Conservation (phyloP, 2,113 vertebrate species). For the Phalacrocorax aristotelis region DNA sequence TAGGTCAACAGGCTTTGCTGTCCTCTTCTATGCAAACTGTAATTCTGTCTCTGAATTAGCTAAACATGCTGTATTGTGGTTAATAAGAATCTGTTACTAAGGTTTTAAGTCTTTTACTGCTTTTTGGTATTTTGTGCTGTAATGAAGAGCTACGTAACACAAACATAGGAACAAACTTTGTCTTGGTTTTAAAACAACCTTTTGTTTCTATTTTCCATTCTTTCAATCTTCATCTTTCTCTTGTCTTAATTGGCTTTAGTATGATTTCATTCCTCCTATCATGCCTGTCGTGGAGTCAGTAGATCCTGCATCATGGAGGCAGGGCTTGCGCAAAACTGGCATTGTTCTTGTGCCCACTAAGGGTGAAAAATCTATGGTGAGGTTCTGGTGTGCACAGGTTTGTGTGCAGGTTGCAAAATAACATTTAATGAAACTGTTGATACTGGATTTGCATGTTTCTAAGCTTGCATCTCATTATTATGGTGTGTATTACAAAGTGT, state of each 20-base stretch:
- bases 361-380: conserved; percentile 94
- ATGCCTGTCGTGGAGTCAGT: conserved; percentile 88
- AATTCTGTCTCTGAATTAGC: neutral
- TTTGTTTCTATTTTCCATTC: conserved; percentile 62
- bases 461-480: conserved; percentile 62
- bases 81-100: neutral
- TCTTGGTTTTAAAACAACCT: neutral
- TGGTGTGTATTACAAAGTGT: conserved; percentile 65
- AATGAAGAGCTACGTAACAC: neutral
- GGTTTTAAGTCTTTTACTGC: neutral
- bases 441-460: conserved; percentile 76
- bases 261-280: conserved; percentile 91
- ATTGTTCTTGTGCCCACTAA: conserved; percentile 97
- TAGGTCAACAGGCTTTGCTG: neutral
- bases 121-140: neutral
- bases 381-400: conserved; percentile 82
- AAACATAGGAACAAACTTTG: neutral
- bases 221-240: conserved; percentile 78
- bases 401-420: conserved; percentile 72
- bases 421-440: conserved; percentile 75
- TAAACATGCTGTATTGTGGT: neutral
- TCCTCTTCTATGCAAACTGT: neutral
- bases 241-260: conserved; percentile 93
- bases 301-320: conserved; percentile 98
- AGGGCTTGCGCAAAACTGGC: conserved; percentile 99